Base-by-base conservation (phyloP, 2,797 vertebrate species). In the Molossus alvarezi region DNA sequence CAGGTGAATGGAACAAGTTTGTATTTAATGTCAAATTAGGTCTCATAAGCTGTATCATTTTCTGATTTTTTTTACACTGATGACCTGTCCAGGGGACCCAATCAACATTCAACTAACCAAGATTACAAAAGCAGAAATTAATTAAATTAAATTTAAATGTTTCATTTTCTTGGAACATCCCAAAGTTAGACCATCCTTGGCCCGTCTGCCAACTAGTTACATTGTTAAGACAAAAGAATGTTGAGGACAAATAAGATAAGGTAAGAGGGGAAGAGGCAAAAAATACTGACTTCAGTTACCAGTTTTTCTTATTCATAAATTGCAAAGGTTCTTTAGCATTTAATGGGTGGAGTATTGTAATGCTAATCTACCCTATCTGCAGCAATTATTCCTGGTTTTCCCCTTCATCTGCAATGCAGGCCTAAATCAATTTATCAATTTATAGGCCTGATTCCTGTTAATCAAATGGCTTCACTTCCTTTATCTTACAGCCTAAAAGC, bases 201-300 rank as follows among this genome's bases (percentile, higher is more conserved):
- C 71, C 62, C 86, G 23, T 69, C 48, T 79, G 9, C 14, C 45
- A 83, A 75, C 13, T 25, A 87, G 51, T 58, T 69, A 41, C 37
- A 80, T 14, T 77, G 25, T 72, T 14, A n/a, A 91, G n/a, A 85
- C 18, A 91, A 88, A 93, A 94, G 4, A 72, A 71, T 57, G 51
- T 12, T 37, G 62, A 91, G 29, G 9, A 77, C 5, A 51, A 23
- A 1, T 13, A 13, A 86, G 37, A 33, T 37, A 91, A 91, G 25
- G 5, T 11, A 57, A 25, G 60, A 82, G 27, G 10, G 10, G 9
- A 88, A 89, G 14, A 65, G 64, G 9, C 3, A 80, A 37, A 88
- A 51, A 37, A 87, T 25, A 77, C 9, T 77, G 58, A 72, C 23
- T 69, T 53, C 88, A 64, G 17, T 85, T 95, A 64, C 15, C 33